Conservation (phyloP, 1,140 invertebrate genomes). For the Diploscapter pachys region DNA sequence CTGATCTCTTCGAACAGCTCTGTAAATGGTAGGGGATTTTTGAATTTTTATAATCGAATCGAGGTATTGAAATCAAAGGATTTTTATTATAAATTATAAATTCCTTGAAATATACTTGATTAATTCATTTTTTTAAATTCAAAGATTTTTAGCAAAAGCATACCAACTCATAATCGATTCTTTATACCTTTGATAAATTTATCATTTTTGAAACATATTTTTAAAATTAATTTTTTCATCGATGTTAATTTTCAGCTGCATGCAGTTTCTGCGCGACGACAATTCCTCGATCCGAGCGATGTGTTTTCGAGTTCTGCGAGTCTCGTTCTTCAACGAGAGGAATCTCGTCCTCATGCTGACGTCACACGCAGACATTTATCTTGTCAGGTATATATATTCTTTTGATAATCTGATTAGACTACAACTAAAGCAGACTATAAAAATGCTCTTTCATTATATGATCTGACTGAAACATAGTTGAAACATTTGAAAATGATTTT, state of each 20-base stretch:
- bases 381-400: conserved; percentile 11
- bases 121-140: not conserved
- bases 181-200: not conserved
- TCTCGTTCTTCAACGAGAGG: conserved; percentile 24
- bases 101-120: not conserved
- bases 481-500: too few species aligned
- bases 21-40: conserved; percentile 3
- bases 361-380: conserved; percentile 29
- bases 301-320: conserved; percentile 24
- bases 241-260: conserved; percentile 5
- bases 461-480: not conserved
- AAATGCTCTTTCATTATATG: not conserved
- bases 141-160: not conserved
- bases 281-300: conserved; percentile 27
- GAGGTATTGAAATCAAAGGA: not conserved
- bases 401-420: not conserved
- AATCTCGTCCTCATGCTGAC: conserved; percentile 29
- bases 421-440: not conserved
- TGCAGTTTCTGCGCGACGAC: conserved; percentile 23
- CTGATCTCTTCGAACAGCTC: conserved; percentile 10
- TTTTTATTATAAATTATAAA: not conserved
- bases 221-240: not conserved
- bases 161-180: too few species aligned
- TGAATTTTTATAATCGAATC: not conserved
- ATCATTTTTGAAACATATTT: not conserved